Base-by-base conservation (phyloP, 2,888 invertebrate species). In the Agrilus cyanescens region DNA sequence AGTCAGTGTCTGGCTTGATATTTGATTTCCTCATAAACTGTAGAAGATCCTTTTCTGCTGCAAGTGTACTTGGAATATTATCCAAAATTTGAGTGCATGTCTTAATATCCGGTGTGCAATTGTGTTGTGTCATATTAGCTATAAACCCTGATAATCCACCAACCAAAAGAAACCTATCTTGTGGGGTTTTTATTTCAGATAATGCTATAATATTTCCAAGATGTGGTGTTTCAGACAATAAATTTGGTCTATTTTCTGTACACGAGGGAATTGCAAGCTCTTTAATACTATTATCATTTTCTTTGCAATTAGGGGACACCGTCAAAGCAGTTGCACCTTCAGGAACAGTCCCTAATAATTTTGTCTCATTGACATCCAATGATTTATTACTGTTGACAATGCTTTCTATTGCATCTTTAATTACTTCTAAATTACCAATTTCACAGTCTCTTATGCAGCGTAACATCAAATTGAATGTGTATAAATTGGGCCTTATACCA, bases 91-190 rank as follows among this genome's bases (percentile, higher is more conserved):
- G 76, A 5, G 87, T 83, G 51, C 87, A 78, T 7, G 84, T 87
- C 67, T 84, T 85, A 12, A 85, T 73, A 63, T 87, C 75, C 2
- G 94, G 91, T 12, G 68, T 68, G 1, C 85, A 75, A 7, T 71
- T 66, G 54, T 80, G 72, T 0, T 61, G 59, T 45, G 74, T 63
- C 89, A 95, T 90, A 59, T 79, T 76, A 38, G 75, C 66, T 1
- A 95, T 59, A 55, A 90, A 78, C n/a, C 83, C 84, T 0, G 73
- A 72, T 32, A 77, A 67, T 0, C 93, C 93, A 13, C 95, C 95
- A 31, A 90, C 65, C 18, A 94, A 67, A 18, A 85, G 67, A 57
- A 90, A 74, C 51, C 82, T 74, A 53, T 85, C 82, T 56, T 77
- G 74, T 2, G 77, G 63, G 38, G 70, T 70, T 20, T 62, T 67